Conservation (phyloP, 2,797 vertebrate genomes). For the Pseudochirops cupreus region DNA sequence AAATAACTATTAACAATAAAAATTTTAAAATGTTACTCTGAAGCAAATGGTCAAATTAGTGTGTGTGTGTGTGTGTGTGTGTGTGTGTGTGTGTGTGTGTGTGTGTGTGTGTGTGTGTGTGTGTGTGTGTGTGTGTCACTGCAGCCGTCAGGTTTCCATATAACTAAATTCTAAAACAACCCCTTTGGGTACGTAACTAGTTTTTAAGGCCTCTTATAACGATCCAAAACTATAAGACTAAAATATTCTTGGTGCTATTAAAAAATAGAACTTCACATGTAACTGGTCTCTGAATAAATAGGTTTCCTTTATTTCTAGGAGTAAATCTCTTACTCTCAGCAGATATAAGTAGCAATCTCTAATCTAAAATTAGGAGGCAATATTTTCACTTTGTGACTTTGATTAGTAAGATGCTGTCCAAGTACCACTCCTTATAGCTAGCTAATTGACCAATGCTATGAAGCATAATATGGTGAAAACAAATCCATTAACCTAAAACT, state of each 20-base stretch:
- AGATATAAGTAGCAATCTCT: slow-evolving; percentile 65
- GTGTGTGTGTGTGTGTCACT: background rate
- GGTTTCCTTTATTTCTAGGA: slow-evolving; percentile 67
- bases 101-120: too few species aligned
- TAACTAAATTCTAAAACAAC: accelerated
- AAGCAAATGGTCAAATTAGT: background rate
- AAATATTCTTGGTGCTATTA: background rate
- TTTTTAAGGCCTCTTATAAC: background rate
- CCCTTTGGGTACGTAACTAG: accelerated
- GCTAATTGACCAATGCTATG: accelerated
- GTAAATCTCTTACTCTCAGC: slow-evolving; percentile 80
- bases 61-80: too few species aligned
- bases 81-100: too few species aligned
- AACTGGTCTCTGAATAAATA: slow-evolving; percentile 61
- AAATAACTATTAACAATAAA: background rate
- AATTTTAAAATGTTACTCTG: background rate
- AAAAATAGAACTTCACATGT: accelerated
- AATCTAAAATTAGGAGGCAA: slow-evolving; percentile 63
- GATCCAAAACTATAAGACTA: background rate
- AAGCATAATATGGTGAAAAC: accelerated
- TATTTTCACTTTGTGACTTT: slow-evolving; percentile 44
- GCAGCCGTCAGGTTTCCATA: background rate
- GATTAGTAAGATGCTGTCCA: slow-evolving; percentile 47
- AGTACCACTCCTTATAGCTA: background rate
- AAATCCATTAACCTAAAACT: background rate